These are phyloP conservation scores for Hippocampus barbouri DNA, from an alignment of 2,113 vertebrate species.

Conservation along the genomic window DNA sequence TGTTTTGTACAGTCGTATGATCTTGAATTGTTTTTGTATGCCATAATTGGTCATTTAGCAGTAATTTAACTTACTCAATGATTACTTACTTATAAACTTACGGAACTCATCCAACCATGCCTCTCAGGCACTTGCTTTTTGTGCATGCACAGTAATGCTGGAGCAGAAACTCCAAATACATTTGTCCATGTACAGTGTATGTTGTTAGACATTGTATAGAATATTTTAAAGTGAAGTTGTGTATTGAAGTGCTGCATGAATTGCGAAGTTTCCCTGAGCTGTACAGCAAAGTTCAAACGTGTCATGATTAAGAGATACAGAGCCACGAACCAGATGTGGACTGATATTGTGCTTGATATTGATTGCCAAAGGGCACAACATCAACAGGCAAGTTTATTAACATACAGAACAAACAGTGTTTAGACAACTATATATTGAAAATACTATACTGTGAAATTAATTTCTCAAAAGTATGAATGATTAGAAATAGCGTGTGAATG, in stretches of 20 bases:
- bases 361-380: neutral
- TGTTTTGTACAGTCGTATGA: neutral
- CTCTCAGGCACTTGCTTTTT: neutral
- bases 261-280: neutral
- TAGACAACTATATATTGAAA: too few relatives aligned
- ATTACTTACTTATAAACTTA: neutral
- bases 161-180: neutral
- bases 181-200: neutral
- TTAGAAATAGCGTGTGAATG: too few relatives aligned
- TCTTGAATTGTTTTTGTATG: too few relatives aligned
- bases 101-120: neutral
- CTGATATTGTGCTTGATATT: neutral
- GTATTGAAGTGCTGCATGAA: neutral
- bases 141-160: neutral
- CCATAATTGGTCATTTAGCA: neutral
- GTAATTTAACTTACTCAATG: neutral
- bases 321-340: conserved; percentile 5
- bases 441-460: too few relatives aligned
- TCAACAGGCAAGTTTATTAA: neutral
- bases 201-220: conserved; percentile 16
- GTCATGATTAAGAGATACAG: neutral
- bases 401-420: neutral
- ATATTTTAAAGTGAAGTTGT: conserved; percentile 10
- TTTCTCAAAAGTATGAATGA: too few relatives aligned
- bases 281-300: neutral